Percentiles rank a stretch among this genome's conserved stretches.
These are phyloP conservation scores for Encarsia formosa DNA, from an alignment of 2,888 invertebrate genomes.

Conservation along the genomic window DNA sequence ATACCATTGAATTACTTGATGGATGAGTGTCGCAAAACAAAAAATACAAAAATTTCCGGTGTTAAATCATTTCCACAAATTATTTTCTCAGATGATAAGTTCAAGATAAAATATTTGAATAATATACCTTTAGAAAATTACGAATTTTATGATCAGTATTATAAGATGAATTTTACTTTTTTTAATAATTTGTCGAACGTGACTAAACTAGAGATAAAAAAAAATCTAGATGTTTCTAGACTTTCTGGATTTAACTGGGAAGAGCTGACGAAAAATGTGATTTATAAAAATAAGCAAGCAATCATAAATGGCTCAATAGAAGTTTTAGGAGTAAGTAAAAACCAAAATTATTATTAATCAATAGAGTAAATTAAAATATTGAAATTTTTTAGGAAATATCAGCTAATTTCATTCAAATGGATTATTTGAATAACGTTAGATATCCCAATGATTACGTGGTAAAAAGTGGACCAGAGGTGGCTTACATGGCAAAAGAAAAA, in stretches of 20 bases:
- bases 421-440: conserved; percentile 51
- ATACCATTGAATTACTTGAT: conserved; percentile 35
- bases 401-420: conserved; percentile 43
- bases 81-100: conserved; percentile 30
- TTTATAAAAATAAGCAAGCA: conserved; percentile 50
- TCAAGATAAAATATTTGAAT: conserved; percentile 41
- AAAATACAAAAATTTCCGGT: conserved; percentile 28
- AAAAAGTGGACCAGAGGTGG: conserved; percentile 39
- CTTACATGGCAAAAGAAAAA: conserved; percentile 53
- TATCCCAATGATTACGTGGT: conserved; percentile 57
- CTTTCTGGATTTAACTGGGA: conserved; percentile 55
- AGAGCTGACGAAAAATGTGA: conserved; percentile 48
- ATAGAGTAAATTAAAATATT: neutral
- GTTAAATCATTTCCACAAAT: conserved; percentile 34
- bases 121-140: conserved; percentile 39
- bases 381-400: conserved; percentile 46
- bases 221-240: conserved; percentile 36
- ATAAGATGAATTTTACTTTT: conserved; percentile 34
- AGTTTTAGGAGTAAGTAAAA: conserved; percentile 53
- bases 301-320: conserved; percentile 47
- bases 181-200: conserved; percentile 34
- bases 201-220: conserved; percentile 30
- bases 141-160: conserved; percentile 35
- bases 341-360: neutral
- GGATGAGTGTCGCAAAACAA: conserved; percentile 36